A percentile compares a stretch with the other conserved stretches of the same genome.
Conservation (phyloP, 2,113 vertebrate species). For the Uria lomvia region DNA sequence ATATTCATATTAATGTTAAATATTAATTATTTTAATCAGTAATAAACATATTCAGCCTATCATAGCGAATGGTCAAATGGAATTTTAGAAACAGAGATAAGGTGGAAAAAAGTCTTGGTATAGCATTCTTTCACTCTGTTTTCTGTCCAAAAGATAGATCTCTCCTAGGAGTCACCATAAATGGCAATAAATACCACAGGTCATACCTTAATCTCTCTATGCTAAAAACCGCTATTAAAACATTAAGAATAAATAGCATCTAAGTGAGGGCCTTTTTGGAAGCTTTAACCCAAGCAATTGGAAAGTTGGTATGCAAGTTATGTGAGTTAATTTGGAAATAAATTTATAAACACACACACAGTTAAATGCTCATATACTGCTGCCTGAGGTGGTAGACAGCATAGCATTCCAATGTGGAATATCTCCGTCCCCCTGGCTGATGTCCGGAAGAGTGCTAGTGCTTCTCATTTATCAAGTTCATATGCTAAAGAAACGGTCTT, state of each 20-base stretch:
- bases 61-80: not conserved
- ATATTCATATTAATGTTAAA: not conserved
- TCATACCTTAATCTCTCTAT: not conserved
- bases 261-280: not conserved
- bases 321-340: not conserved
- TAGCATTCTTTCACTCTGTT: not conserved
- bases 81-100: conserved; percentile 1
- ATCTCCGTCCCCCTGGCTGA: not conserved
- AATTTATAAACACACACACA: not conserved
- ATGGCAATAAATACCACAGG: not conserved
- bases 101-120: not conserved
- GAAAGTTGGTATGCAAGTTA: not conserved
- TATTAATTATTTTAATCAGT: not conserved
- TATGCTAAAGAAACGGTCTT: not conserved
- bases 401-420: not conserved
- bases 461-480: not conserved
- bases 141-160: not conserved
- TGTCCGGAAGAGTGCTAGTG: not conserved
- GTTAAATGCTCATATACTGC: not conserved
- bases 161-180: not conserved
- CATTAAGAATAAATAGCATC: not conserved
- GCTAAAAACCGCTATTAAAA: not conserved
- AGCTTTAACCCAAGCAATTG: not conserved
- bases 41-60: not conserved
- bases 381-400: not conserved